Conservation (phyloP, 2,113 vertebrate species). For the Grammomys surdaster region DNA sequence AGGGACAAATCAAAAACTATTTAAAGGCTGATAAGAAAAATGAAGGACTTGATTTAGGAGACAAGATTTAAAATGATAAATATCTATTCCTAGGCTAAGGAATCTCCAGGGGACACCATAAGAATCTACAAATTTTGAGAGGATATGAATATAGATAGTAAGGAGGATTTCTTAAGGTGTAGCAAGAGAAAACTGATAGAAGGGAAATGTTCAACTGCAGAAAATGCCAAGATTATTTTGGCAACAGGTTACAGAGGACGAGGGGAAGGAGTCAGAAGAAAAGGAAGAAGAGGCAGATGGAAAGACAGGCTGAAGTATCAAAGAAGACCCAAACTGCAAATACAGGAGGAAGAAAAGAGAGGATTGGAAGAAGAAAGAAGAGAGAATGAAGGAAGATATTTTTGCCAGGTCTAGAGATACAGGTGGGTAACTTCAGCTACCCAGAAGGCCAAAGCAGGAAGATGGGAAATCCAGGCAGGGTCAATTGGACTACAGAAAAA, state of each 20-base stretch:
- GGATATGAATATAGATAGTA: background rate
- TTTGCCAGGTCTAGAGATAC: too few species aligned
- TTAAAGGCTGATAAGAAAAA: slow-evolving; percentile 52
- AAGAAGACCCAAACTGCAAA: background rate
- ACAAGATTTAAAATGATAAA: slow-evolving; percentile 75
- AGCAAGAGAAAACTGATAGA: background rate
- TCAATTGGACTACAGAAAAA: background rate
- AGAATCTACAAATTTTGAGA: slow-evolving; percentile 52
- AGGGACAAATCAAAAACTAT: slow-evolving; percentile 63
- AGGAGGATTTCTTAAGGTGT: background rate
- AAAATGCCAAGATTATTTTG: background rate
- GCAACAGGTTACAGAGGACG: background rate
- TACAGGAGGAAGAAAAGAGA: background rate
- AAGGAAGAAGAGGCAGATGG: background rate
- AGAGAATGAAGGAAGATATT: background rate
- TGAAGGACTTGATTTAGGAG: slow-evolving; percentile 73
- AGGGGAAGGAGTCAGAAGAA: too few species aligned
- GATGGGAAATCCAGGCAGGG: too few species aligned
- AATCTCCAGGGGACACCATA: slow-evolving; percentile 22
- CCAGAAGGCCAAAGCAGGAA: background rate
- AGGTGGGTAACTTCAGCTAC: background rate
- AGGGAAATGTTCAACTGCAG: background rate
- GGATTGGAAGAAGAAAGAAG: background rate
- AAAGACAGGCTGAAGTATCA: background rate
- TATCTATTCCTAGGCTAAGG: slow-evolving; percentile 50